Evolutionary conservation across 1,140 invertebrate species (phyloP).

Genomic region (Drosophila chauvacae): DNA sequence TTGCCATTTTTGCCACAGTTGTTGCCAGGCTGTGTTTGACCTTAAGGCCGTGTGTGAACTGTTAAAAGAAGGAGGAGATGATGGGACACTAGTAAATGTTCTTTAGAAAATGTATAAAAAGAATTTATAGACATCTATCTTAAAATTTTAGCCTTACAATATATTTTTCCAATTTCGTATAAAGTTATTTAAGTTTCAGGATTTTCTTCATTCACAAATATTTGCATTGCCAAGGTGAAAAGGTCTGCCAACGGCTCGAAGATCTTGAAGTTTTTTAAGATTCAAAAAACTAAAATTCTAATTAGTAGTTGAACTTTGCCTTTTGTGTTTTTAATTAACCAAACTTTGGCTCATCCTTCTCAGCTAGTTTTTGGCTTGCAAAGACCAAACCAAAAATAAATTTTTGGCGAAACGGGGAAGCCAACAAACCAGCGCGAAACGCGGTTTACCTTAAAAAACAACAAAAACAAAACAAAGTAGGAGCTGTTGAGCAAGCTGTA

Average conservation of each 20-base stretch:
- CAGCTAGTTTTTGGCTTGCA: neutral
- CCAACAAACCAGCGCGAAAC: slow-evolving; percentile 21
- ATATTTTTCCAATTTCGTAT: neutral
- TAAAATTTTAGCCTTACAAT: neutral
- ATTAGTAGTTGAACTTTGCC: slow-evolving; percentile 19
- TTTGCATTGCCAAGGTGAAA: neutral
- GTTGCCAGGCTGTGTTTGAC: slow-evolving; percentile 17
- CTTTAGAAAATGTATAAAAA: neutral
- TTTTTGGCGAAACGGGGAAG: slow-evolving; percentile 63
- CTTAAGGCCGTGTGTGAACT: slow-evolving; percentile 6
- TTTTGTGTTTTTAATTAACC: slow-evolving; percentile 32
- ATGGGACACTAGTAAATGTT: neutral
- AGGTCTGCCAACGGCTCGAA: neutral
- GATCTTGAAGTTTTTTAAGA: neutral
- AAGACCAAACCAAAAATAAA: slow-evolving; percentile 40
- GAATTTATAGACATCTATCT: neutral
- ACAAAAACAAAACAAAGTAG: slow-evolving; percentile 6
- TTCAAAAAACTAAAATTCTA: slow-evolving; percentile 10
- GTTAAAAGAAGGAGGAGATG: neutral
- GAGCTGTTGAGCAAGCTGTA: slow-evolving; percentile 39
- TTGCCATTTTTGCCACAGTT: slow-evolving; percentile 50
- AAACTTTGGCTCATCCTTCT: slow-evolving; percentile 24
- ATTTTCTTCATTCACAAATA: neutral
- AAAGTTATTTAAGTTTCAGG: neutral
- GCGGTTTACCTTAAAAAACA: slow-evolving; percentile 18